These are phyloP conservation scores for Odontothrips loti DNA, from an alignment of 2,888 invertebrate genomes.

Conservation along the genomic window DNA sequence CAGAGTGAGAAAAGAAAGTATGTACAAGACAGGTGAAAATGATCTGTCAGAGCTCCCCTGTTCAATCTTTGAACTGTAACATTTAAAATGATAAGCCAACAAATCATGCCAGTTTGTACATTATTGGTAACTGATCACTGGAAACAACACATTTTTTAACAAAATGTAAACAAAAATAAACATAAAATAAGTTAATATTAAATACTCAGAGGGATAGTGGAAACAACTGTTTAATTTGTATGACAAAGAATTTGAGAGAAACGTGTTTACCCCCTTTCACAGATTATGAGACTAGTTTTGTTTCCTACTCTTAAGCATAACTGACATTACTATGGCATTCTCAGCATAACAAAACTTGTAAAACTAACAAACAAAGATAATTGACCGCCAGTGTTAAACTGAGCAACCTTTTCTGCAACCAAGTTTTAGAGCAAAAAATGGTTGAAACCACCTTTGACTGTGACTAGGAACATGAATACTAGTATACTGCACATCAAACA, in stretches of 20 bases:
- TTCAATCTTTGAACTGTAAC: not conserved
- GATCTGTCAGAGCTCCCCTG: not conserved
- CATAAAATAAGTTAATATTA: not conserved
- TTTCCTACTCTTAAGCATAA: not conserved
- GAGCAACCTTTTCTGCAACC: not conserved
- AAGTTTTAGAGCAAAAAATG: not conserved
- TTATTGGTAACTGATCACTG: not conserved
- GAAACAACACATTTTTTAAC: not conserved
- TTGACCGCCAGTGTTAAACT: not conserved
- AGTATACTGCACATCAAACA: not conserved
- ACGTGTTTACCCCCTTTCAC: not conserved
- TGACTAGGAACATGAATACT: conserved; percentile 6
- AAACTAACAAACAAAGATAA: not conserved
- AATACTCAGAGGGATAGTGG: not conserved
- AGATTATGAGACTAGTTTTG: conserved; percentile 14
- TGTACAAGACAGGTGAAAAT: not conserved
- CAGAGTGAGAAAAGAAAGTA: not conserved
- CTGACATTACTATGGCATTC: not conserved
- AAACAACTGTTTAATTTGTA: not conserved
- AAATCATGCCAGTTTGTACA: not conserved
- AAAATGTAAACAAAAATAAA: not conserved
- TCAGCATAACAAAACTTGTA: not conserved
- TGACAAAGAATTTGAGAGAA: not conserved
- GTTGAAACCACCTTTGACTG: not conserved
- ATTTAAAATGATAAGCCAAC: not conserved